These are phyloP conservation scores for Papilio polyxenes DNA, from an alignment of 1,140 invertebrate species.

Conservation along the genomic window DNA sequence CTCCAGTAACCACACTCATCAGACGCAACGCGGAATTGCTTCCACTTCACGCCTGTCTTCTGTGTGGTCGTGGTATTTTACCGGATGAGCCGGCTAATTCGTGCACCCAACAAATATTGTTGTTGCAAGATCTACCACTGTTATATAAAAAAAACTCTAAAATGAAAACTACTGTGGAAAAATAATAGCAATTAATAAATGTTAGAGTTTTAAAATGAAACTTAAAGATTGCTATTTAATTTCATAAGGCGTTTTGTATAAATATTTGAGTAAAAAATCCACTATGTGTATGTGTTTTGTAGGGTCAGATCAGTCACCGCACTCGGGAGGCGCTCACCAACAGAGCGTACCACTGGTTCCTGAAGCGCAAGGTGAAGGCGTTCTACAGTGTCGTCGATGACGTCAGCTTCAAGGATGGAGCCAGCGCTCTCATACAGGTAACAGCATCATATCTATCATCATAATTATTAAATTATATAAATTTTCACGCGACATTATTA, in stretches of 20 bases:
- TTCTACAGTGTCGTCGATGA: slow-evolving; percentile 95
- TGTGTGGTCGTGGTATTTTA: too few species aligned
- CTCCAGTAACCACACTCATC: too few species aligned
- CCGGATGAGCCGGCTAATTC: too few species aligned
- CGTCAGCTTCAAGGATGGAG: slow-evolving; percentile 87
- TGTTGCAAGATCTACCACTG: too few species aligned
- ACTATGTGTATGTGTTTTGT: neutral
- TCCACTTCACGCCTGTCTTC: too few species aligned
- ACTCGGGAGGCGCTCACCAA: slow-evolving; percentile 77
- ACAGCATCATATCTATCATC: slow-evolving; percentile 8
- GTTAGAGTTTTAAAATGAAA: neutral
- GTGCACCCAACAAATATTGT: too few species aligned
- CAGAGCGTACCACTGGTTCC: slow-evolving; percentile 90
- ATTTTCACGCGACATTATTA: too few species aligned
- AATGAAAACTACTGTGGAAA: neutral
- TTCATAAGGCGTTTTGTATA: neutral
- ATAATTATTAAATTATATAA: too few species aligned
- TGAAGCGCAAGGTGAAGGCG: slow-evolving; percentile 91
- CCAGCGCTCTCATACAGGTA: slow-evolving; percentile 86
- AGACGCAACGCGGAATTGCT: too few species aligned
- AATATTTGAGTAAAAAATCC: neutral
- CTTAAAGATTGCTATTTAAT: neutral
- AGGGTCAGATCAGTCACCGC: slow-evolving; percentile 82
- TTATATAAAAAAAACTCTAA: too few species aligned
- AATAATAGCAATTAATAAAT: neutral